phyloP scores from a whole-genome alignment of 2,113 vertebrate species.

The Pantherophis guttatus region DNA sequence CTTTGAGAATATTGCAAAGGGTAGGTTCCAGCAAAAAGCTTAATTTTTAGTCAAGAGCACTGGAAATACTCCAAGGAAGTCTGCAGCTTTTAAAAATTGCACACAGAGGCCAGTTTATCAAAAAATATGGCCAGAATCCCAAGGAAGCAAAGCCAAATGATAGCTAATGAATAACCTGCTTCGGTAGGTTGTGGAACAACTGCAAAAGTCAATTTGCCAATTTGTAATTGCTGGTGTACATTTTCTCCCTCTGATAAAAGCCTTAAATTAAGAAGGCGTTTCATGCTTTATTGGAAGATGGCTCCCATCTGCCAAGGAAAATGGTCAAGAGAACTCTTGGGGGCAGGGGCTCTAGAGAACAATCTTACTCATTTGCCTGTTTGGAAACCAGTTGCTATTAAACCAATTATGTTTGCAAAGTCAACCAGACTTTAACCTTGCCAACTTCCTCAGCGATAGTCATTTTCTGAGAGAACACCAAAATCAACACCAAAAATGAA shows the following conservation, averaged over 20 bases:
- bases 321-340: not conserved
- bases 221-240: constrained; percentile 38
- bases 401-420: not conserved
- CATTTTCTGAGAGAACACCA: not conserved
- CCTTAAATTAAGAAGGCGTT: constrained; percentile 32
- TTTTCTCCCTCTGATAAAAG: constrained; percentile 39
- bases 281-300: not conserved
- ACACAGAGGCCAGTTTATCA: constrained; percentile 57
- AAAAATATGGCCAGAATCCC: constrained; percentile 51
- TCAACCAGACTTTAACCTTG: not conserved
- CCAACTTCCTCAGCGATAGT: not conserved
- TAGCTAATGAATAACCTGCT: constrained; percentile 53
- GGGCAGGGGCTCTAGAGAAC: not conserved
- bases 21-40: constrained; percentile 18
- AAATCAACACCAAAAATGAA: not conserved
- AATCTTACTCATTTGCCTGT: not conserved
- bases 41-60: constrained; percentile 47
- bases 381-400: not conserved
- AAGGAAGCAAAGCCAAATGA: constrained; percentile 54
- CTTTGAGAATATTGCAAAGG: constrained; percentile 8
- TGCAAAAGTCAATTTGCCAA: constrained; percentile 30
- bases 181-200: constrained; percentile 38
- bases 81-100: constrained; percentile 52
- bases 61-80: constrained; percentile 49
- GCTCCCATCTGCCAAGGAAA: not conserved